Evolutionary conservation across 2,797 vertebrate species (phyloP).

Genomic region (Pseudopleuronectes americanus): DNA sequence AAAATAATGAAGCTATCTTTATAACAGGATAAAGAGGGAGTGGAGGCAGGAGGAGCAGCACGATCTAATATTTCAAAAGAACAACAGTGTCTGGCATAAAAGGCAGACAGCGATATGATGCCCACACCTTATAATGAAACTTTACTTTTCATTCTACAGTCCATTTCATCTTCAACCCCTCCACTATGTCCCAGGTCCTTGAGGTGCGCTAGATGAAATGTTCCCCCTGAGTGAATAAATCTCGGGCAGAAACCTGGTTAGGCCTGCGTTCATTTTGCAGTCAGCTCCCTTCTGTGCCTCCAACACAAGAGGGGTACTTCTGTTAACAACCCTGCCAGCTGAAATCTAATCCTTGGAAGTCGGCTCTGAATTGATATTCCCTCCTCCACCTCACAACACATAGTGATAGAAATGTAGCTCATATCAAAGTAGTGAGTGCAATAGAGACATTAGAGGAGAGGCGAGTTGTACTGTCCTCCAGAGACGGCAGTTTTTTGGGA

Average conservation of each 20-base stretch:
- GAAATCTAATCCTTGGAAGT: conserved; percentile 73
- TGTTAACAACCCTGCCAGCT: conserved; percentile 66
- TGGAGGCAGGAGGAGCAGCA: conserved; percentile 28
- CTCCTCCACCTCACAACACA: conserved; percentile 49
- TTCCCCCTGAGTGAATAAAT: conserved; percentile 67
- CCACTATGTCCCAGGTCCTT: conserved; percentile 61
- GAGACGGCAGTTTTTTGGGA: conserved; percentile 70
- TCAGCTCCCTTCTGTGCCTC: conserved; percentile 60
- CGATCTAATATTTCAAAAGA: conserved; percentile 49
- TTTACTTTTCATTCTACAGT: conserved; percentile 78
- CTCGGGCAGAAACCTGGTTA: conserved; percentile 57
- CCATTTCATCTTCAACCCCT: conserved; percentile 64
- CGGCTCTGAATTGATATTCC: conserved; percentile 57
- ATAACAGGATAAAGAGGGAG: conserved; percentile 27
- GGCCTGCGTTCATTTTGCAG: conserved; percentile 64
- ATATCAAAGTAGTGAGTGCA: conserved; percentile 55
- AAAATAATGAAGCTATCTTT: conserved; percentile 40
- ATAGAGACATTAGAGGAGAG: conserved; percentile 65
- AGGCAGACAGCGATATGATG: conserved; percentile 49
- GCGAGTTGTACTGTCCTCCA: conserved; percentile 63
- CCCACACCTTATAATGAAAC: conserved; percentile 74
- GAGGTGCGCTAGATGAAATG: conserved; percentile 59
- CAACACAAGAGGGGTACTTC: conserved; percentile 66
- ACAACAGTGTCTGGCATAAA: conserved; percentile 43
- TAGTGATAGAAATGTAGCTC: conserved; percentile 43